Evolutionary conservation across 2,797 vertebrate genomes (phyloP).

Genomic region (Notolepis coatsorum): DNA sequence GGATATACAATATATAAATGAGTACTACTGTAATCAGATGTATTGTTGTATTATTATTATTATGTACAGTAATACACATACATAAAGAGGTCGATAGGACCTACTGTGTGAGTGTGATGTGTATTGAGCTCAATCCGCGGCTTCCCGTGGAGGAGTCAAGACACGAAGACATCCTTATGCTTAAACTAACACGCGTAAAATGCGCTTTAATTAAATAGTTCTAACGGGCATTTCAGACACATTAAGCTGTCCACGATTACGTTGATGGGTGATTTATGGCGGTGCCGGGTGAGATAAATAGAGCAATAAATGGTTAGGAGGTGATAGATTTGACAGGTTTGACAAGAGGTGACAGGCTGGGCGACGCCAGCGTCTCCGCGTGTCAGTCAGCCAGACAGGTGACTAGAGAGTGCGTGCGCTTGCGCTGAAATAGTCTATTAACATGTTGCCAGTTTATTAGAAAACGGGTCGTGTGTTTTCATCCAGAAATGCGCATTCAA

Average conservation of each 20-base stretch:
- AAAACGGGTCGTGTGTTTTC: too few relatives aligned
- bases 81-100: too few relatives aligned
- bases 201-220: conserved; percentile 35
- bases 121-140: background rate
- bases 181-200: conserved; percentile 42
- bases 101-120: background rate
- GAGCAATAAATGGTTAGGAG: conserved; percentile 63
- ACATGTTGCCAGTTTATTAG: too few relatives aligned
- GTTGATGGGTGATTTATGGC: conserved; percentile 37
- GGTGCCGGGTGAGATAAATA: conserved; percentile 51
- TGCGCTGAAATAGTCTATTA: too few relatives aligned
- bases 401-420: too few relatives aligned
- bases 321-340: conserved; percentile 59
- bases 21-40: too few relatives aligned
- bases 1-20: too few relatives aligned
- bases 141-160: too few relatives aligned
- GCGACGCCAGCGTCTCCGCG: conserved; percentile 75
- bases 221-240: conserved; percentile 42
- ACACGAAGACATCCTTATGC: background rate
- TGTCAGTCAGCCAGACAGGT: too few relatives aligned
- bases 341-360: conserved; percentile 59
- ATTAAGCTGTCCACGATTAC: conserved; percentile 29
- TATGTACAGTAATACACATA: too few relatives aligned
- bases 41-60: too few relatives aligned
- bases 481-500: too few relatives aligned